Evolutionary conservation across 2,113 vertebrate genomes (phyloP).

Genomic region (Condylura cristata): DNA sequence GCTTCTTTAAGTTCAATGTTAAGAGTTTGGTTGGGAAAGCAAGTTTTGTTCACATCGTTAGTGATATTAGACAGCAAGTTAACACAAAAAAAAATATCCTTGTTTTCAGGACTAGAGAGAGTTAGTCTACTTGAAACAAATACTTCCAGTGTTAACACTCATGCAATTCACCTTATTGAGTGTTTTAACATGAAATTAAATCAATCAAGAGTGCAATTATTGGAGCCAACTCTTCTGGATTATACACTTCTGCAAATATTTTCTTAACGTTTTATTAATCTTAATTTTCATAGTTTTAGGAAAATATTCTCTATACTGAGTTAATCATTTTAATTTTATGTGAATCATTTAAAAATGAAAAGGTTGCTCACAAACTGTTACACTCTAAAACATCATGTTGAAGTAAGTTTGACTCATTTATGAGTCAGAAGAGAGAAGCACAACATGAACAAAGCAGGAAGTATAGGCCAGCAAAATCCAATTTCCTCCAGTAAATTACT

Average conservation of each 20-base stretch:
- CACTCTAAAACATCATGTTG: conserved; percentile 55
- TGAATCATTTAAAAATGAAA: conserved; percentile 21
- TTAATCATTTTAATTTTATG: conserved; percentile 61
- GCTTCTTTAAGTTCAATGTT: conserved; percentile 38
- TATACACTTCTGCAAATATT: conserved; percentile 20
- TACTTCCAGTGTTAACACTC: neutral
- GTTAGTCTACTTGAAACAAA: conserved; percentile 11
- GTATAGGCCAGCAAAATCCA: conserved; percentile 63
- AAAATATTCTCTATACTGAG: conserved; percentile 22
- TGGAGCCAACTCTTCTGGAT: neutral
- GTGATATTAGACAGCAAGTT: neutral
- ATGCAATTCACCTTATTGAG: neutral
- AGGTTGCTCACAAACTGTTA: conserved; percentile 43
- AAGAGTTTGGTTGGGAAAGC: conserved; percentile 38
- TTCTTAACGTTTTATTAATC: conserved; percentile 39
- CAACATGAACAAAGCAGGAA: conserved; percentile 67
- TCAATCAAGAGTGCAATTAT: conserved; percentile 26
- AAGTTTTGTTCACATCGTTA: neutral
- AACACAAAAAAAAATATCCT: neutral
- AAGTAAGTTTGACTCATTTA: conserved; percentile 69
- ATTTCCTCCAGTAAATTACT: conserved; percentile 74
- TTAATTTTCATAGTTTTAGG: conserved; percentile 33
- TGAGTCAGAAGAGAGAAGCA: conserved; percentile 29
- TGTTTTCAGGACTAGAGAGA: neutral
- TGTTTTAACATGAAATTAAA: conserved; percentile 37